Conservation (phyloP, 2,797 vertebrate genomes). For the Microchirus variegatus region DNA sequence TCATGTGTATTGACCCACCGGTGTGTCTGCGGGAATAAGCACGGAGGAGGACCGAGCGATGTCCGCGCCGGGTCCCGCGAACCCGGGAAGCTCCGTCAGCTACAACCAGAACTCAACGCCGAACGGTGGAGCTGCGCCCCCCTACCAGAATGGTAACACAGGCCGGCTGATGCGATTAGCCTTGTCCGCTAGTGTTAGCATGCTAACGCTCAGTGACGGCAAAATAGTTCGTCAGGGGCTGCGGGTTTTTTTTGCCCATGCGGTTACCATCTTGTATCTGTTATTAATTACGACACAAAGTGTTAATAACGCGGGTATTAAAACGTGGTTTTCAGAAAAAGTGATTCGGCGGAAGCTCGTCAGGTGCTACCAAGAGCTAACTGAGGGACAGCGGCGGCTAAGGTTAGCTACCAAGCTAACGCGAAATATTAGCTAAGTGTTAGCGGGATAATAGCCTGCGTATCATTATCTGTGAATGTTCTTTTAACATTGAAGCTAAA, state of each 20-base stretch:
- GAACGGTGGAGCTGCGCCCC: slow-evolving; percentile 73
- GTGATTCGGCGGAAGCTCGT: neutral
- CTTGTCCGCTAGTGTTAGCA: slow-evolving; percentile 35
- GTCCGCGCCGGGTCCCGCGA: slow-evolving; percentile 78
- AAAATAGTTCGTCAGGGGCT: neutral
- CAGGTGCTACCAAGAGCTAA: slow-evolving; percentile 27
- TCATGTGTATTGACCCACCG: slow-evolving; percentile 42
- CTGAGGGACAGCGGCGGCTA: slow-evolving; percentile 9
- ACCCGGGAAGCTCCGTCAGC: slow-evolving; percentile 68
- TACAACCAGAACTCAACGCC: slow-evolving; percentile 69
- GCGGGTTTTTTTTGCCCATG: neutral
- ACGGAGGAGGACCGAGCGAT: slow-evolving; percentile 63
- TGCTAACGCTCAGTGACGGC: slow-evolving; percentile 16
- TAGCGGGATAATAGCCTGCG: slow-evolving; percentile 30
- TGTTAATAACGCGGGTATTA: neutral
- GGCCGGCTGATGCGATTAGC: slow-evolving; percentile 48
- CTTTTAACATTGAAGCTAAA: neutral
- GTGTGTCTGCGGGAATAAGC: slow-evolving; percentile 45
- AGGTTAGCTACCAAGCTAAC: slow-evolving; percentile 14
- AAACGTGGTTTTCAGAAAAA: neutral
- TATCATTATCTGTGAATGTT: neutral
- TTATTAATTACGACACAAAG: neutral
- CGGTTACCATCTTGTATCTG: neutral
- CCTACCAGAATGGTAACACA: slow-evolving; percentile 75
- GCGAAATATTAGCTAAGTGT: slow-evolving; percentile 5